phyloP scores from a whole-genome alignment of 2,797 vertebrate species.

The Esox masquinongy region DNA sequence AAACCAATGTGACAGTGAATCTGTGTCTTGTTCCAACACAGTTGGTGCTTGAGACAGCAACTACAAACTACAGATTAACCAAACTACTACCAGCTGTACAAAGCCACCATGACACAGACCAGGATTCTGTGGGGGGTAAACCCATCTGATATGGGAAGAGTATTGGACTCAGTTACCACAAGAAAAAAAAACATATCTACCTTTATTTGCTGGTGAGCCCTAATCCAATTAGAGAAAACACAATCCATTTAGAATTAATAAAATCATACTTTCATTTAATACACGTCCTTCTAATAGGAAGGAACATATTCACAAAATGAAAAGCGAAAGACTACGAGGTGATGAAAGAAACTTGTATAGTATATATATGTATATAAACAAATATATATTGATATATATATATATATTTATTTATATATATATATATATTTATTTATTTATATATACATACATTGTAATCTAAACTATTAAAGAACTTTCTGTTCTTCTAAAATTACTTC shows the following conservation, averaged over 20 bases:
- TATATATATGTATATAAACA: no score
- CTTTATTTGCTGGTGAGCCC: neutral
- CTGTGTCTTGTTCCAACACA: neutral
- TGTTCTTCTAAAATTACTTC: slow-evolving; percentile 60
- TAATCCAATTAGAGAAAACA: neutral
- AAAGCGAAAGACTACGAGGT: neutral
- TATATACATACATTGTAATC: no score
- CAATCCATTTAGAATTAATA: neutral
- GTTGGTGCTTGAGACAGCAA: neutral
- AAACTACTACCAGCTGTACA: neutral
- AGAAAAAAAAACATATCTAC: neutral
- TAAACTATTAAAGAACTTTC: neutral
- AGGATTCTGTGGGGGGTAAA: neutral
- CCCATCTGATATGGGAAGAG: neutral
- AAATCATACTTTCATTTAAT: neutral
- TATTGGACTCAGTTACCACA: neutral
- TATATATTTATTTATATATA: no score
- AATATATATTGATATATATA: no score
- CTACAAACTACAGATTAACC: neutral
- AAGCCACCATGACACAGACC: neutral
- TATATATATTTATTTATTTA: no score
- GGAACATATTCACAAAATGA: neutral
- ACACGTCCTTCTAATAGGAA: neutral
- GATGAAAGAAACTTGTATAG: neutral
- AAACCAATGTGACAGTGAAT: neutral